These are phyloP conservation scores for Ceyx margarethae DNA, from an alignment of 2,113 vertebrate species.

Conservation along the genomic window DNA sequence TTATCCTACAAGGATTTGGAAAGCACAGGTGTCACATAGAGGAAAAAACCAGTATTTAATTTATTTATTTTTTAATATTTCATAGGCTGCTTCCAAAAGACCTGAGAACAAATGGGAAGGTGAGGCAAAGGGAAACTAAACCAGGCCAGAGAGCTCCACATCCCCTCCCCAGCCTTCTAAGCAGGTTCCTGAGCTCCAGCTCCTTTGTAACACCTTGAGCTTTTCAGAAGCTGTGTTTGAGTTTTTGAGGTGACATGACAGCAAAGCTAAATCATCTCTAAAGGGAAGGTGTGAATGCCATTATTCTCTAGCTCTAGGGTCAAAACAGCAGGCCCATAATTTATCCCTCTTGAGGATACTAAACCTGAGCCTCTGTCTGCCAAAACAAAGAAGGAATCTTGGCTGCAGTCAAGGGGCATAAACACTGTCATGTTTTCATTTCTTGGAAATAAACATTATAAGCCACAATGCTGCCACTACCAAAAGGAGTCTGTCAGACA, in stretches of 20 bases:
- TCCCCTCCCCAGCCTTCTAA: background rate
- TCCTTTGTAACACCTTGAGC: background rate
- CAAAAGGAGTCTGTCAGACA: slow-evolving; percentile 18
- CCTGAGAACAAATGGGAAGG: background rate
- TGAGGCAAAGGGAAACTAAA: background rate
- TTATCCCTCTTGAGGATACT: background rate
- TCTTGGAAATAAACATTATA: background rate
- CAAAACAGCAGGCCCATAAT: background rate
- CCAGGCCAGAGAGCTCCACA: background rate
- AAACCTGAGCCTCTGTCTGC: background rate
- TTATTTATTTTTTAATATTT: background rate
- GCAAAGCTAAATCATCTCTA: background rate
- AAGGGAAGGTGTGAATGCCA: background rate
- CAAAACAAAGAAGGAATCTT: slow-evolving; percentile 12
- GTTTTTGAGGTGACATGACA: background rate
- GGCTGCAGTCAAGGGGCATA: background rate
- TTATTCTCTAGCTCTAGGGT: background rate
- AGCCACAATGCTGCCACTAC: background rate
- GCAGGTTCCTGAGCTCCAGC: background rate
- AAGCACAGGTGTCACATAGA: rapidly evolving
- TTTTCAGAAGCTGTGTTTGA: background rate
- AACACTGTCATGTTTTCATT: slow-evolving; percentile 17
- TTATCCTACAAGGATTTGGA: background rate
- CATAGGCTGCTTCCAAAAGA: background rate
- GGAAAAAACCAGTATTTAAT: background rate